A percentile compares a stretch with the other conserved stretches of the same genome.
Evolutionary conservation across 1,140 invertebrate species (phyloP).

Genomic region (Temnothorax nylanderi): DNA sequence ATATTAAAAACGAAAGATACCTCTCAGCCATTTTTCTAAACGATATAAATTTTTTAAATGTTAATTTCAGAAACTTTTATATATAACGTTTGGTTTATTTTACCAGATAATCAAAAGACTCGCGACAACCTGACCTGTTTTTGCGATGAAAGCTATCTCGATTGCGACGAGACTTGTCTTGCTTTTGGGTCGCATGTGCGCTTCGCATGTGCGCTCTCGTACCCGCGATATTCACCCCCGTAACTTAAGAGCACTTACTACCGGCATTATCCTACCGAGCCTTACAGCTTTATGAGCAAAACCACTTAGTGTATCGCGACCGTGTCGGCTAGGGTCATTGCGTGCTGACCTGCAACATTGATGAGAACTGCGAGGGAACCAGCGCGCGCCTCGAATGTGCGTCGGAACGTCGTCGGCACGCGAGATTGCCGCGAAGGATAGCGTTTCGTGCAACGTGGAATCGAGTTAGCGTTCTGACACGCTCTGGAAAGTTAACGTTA

Average conservation of each 20-base stretch:
- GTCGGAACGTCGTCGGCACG: conserved; percentile 54
- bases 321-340: conserved; percentile 70
- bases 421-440: conserved; percentile 42
- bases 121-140: neutral
- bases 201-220: conserved; percentile 66
- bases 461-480: conserved; percentile 5
- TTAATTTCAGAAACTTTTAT: neutral
- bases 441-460: conserved; percentile 23
- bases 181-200: conserved; percentile 68
- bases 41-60: neutral
- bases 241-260: conserved; percentile 68
- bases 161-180: conserved; percentile 5
- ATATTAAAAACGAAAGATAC: neutral
- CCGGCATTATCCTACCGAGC: conserved; percentile 67
- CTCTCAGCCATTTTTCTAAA: neutral
- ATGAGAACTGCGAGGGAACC: conserved; percentile 71
- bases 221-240: conserved; percentile 16
- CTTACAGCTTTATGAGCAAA: conserved; percentile 84
- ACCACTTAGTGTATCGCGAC: conserved; percentile 83
- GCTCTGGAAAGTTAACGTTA: conserved; percentile 17
- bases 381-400: conserved; percentile 55
- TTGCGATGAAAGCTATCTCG: neutral
- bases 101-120: neutral
- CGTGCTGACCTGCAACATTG: conserved; percentile 82
- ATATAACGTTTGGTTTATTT: neutral